phyloP scores from a whole-genome alignment of 2,113 vertebrate genomes.

The Paratilapia polleni region DNA sequence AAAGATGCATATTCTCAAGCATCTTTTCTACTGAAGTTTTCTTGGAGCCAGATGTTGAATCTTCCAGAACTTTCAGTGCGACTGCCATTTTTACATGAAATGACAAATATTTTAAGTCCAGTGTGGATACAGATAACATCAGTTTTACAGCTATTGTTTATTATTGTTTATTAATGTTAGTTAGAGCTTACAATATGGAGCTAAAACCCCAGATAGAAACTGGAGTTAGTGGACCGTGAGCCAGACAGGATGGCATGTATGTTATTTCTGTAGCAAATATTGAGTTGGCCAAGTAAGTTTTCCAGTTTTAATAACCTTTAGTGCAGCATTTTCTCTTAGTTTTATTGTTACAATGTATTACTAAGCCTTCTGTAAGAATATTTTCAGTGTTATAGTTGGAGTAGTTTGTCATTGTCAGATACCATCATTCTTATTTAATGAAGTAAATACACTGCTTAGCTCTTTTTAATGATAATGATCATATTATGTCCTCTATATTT shows the following conservation, averaged over 20 bases:
- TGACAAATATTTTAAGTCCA: neutral
- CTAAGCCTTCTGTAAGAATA: neutral
- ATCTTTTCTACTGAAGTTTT: neutral
- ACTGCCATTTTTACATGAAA: neutral
- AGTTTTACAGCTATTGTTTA: neutral
- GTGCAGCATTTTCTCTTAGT: neutral
- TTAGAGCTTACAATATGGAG: neutral
- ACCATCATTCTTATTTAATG: slow-evolving; percentile 19
- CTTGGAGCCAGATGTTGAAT: neutral
- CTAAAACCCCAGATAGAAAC: neutral
- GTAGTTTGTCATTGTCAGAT: slow-evolving; percentile 24
- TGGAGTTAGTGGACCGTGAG: neutral
- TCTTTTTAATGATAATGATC: slow-evolving; percentile 15
- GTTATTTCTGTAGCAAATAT: neutral
- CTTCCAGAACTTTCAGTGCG: neutral
- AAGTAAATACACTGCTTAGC: slow-evolving; percentile 3
- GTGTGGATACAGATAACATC: neutral
- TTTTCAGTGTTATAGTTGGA: neutral
- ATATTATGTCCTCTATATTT: neutral
- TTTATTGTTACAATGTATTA: neutral
- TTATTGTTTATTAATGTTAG: neutral
- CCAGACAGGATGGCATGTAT: neutral
- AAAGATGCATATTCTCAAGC: neutral
- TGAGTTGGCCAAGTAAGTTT: neutral
- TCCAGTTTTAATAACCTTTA: neutral